A percentile compares a stretch with the other conserved stretches of the same genome.
These are phyloP conservation scores for Gastrophryne carolinensis DNA, from an alignment of 2,797 vertebrate genomes.

Conservation along the genomic window DNA sequence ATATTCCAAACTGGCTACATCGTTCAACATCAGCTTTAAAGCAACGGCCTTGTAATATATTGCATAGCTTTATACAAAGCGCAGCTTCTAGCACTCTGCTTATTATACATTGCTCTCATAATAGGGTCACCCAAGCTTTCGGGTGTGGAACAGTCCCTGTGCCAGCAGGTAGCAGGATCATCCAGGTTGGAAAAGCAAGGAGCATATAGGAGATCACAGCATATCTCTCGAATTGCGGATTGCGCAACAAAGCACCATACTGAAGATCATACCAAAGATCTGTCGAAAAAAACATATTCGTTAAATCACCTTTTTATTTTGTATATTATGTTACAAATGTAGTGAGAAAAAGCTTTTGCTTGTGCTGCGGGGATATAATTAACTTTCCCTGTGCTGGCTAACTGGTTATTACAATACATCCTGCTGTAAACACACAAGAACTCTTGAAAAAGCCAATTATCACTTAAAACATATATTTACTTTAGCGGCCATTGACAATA, in stretches of 20 bases:
- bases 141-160: slow-evolving; percentile 35
- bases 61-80: slow-evolving; percentile 39
- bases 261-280: slow-evolving; percentile 97
- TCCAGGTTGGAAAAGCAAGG: slow-evolving; percentile 34
- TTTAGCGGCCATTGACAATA: no score
- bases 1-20: not conserved
- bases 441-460: no score
- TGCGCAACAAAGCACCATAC: slow-evolving; percentile 95
- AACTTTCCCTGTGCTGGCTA: no score
- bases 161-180: slow-evolving; percentile 30
- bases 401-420: no score
- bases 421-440: no score
- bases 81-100: not conserved
- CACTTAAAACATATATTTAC: no score
- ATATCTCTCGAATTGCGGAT: slow-evolving; percentile 91
- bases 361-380: no score
- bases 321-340: no score
- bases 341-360: no score
- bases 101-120: slow-evolving; percentile 2
- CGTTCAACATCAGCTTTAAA: not conserved
- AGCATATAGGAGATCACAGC: slow-evolving; percentile 72
- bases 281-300: slow-evolving; percentile 64
- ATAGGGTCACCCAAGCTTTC: not conserved
- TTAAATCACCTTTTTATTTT: not conserved
- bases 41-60: slow-evolving; percentile 3